A percentile compares a stretch with the other conserved stretches of the same genome.
These are phyloP conservation scores for Paedocypris sp. DNA, from an alignment of 2,113 vertebrate species.

Conservation along the genomic window DNA sequence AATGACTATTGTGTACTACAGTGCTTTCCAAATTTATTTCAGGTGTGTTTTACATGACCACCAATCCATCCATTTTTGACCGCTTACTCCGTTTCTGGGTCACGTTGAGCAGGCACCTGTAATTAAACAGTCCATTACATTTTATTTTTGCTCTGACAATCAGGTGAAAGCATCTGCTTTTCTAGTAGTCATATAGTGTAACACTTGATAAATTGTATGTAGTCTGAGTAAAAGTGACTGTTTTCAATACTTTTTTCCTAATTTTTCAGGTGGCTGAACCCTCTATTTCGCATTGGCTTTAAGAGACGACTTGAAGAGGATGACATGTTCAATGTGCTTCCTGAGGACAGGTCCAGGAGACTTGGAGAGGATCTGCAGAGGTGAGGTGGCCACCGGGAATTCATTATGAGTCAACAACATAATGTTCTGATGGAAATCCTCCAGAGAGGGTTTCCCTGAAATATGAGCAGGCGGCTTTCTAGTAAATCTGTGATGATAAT, in stretches of 20 bases:
- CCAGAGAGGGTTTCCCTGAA: not conserved
- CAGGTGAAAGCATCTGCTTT: too few relatives aligned
- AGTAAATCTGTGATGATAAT: not conserved
- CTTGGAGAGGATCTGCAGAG: conserved; percentile 77
- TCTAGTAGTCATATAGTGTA: too few relatives aligned
- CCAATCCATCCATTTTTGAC: too few relatives aligned
- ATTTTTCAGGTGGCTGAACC: conserved; percentile 92
- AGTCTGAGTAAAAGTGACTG: too few relatives aligned
- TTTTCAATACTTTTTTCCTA: not conserved
- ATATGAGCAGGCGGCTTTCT: not conserved
- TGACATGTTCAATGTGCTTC: conserved; percentile 83
- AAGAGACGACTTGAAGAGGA: conserved; percentile 81
- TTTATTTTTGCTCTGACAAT: too few relatives aligned
- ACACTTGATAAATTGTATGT: too few relatives aligned
- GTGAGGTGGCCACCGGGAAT: conserved; percentile 50
- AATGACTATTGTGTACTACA: too few relatives aligned
- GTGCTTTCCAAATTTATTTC: too few relatives aligned
- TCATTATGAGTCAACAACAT: not conserved
- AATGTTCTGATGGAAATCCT: not conserved
- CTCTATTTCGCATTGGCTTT: conserved; percentile 75
- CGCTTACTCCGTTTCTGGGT: too few relatives aligned
- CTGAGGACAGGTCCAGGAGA: conserved; percentile 70
- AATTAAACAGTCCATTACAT: too few relatives aligned
- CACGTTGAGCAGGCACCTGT: too few relatives aligned
- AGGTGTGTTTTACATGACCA: too few relatives aligned